Evolutionary conservation across 2,113 vertebrate species (phyloP), one percentile per base, ranked within the genome.

Genomic region (Channa maculata): DNA sequence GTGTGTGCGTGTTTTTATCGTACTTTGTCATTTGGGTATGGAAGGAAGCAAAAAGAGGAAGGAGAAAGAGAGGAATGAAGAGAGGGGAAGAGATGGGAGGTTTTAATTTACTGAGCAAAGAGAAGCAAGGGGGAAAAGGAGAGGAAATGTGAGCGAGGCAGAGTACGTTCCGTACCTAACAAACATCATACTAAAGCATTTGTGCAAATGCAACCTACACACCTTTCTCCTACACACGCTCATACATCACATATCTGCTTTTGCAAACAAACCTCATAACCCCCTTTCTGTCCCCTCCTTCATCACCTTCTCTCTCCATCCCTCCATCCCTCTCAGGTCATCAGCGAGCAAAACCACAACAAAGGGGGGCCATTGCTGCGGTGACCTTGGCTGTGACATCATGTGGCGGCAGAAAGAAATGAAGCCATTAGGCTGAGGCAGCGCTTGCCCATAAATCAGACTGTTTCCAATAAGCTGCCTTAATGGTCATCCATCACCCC

Each of bases 351-450:
- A 95, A 96, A 97, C 96, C 96, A 96, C 96, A 98, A 98, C 96
- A 98, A 98, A 97, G 96, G 86, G 89, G 89, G 95, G 95, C 95
- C 94, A 95, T 96, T 96, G 95, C 96, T 89, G 91, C 95, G 96
- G 95, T 97, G 97, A 98, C 98, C 98, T 99, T 99, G 98, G 96
- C 96, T 96, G 96, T 98, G 96, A 97, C 97, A 98, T 98, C 97
- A 97, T 95, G 95, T 95, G 95, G 95, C 95, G 92, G 96, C 95
- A 95, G 96, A 97, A 98, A 98, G 97, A 97, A 97, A 98, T 99
- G 96, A 99, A 99, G 96, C 97, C 97, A 99, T 99, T 99, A 99
- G 96, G 94, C 95, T 95, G 96, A 97, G 95, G 96, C 96, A 94
- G 95, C 94, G 96, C 95, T 95, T 91, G 96, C 94, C 95, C 96